These are phyloP conservation scores for Ormyrus thymus DNA, from an alignment of 2,888 invertebrate genomes.

Conservation along the genomic window DNA sequence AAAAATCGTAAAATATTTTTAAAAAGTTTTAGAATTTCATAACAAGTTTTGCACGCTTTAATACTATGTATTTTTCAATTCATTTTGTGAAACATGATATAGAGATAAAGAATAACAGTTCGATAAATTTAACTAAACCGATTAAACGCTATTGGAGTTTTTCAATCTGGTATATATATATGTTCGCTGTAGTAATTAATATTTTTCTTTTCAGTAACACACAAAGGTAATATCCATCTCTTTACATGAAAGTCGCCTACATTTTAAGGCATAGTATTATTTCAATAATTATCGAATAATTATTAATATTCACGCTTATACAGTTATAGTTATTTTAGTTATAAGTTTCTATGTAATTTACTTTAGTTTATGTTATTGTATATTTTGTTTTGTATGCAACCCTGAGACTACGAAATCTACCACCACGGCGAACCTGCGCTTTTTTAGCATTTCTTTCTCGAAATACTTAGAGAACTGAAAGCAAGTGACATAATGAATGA, in stretches of 20 bases:
- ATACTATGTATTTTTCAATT: too few species aligned
- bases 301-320: slow-evolving; percentile 61
- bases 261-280: slow-evolving; percentile 49
- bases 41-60: not conserved
- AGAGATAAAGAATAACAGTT: not conserved
- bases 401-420: slow-evolving; percentile 70
- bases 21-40: not conserved
- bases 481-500: slow-evolving; percentile 6
- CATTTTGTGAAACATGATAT: too few species aligned
- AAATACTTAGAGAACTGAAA: slow-evolving; percentile 40
- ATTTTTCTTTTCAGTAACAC: slow-evolving; percentile 32
- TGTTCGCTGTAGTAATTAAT: slow-evolving; percentile 27
- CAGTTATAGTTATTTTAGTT: slow-evolving; percentile 60
- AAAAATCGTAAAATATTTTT: slow-evolving; percentile 13
- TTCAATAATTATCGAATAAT: slow-evolving; percentile 54
- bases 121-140: not conserved
- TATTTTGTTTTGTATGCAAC: slow-evolving; percentile 64
- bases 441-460: not conserved
- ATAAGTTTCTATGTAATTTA: slow-evolving; percentile 60
- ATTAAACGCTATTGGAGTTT: slow-evolving; percentile 39
- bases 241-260: slow-evolving; percentile 48
- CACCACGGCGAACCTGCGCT: slow-evolving; percentile 66
- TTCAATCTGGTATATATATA: slow-evolving; percentile 37
- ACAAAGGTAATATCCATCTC: slow-evolving; percentile 50
- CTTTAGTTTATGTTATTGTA: slow-evolving; percentile 47